Percentiles rank a stretch among this genome's conserved stretches.
Conservation (phyloP, 2,888 invertebrate genomes). For the Callosobruchus maculatus region DNA sequence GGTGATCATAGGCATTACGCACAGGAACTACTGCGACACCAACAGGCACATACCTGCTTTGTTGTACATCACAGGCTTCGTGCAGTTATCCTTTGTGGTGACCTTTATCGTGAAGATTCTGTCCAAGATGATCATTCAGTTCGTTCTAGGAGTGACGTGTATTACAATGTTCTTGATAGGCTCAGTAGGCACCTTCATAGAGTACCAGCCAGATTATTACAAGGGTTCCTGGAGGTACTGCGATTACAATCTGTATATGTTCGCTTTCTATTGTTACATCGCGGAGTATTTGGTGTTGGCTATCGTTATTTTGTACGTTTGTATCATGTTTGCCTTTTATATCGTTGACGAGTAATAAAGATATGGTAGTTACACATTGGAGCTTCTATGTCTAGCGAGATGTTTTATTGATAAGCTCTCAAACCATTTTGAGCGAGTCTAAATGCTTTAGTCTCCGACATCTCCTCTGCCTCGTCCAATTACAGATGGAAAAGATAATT, state of each 20-base stretch:
- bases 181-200: conserved; percentile 15
- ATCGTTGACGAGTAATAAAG: background rate
- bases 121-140: background rate
- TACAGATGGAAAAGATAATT: no score
- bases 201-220: conserved; percentile 27
- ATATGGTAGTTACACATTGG: no score
- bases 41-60: background rate
- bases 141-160: conserved; percentile 9
- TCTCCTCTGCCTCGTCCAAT: no score
- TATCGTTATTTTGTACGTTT: conserved; percentile 9
- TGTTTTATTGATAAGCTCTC: no score
- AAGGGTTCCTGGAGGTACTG: conserved; percentile 23
- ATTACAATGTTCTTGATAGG: conserved; percentile 7
- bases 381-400: no score
- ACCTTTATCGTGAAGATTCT: background rate
- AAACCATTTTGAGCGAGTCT: no score
- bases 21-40: background rate
- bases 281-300: conserved; percentile 17
- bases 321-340: conserved; percentile 12
- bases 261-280: conserved; percentile 12
- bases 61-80: background rate
- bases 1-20: background rate
- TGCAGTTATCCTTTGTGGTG: background rate
- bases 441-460: no score
- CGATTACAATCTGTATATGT: conserved; percentile 16